Conservation (phyloP, 2,888 invertebrate genomes). For the Phasia obesa region DNA sequence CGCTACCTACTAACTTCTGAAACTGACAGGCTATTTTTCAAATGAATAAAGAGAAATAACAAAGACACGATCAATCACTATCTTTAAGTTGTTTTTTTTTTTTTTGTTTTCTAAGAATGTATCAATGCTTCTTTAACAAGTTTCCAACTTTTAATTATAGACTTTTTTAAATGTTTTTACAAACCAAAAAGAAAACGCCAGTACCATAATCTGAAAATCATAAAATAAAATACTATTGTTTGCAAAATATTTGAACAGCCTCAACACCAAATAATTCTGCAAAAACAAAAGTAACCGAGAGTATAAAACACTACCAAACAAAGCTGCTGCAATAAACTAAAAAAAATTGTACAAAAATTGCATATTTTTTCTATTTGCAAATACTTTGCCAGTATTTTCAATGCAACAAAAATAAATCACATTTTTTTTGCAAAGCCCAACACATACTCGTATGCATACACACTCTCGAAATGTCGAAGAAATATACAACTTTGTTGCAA, state of each 20-base stretch:
- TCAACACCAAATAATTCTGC: background rate
- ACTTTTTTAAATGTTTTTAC: background rate
- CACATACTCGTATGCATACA: background rate
- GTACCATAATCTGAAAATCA: slow-evolving; percentile 41
- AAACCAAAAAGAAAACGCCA: slow-evolving; percentile 23
- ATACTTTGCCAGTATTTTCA: slow-evolving; percentile 27
- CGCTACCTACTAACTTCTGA: background rate
- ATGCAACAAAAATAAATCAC: slow-evolving; percentile 31
- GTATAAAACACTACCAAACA: background rate
- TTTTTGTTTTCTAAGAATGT: slow-evolving; percentile 3
- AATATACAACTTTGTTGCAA: no score
- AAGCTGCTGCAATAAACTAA: slow-evolving; percentile 6
- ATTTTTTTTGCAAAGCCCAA: slow-evolving; percentile 8
- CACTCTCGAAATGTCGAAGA: no score
- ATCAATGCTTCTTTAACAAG: background rate
- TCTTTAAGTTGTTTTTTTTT: background rate
- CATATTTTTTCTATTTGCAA: slow-evolving; percentile 38
- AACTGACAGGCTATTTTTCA: background rate
- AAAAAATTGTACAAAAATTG: slow-evolving; percentile 27
- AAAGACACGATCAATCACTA: slow-evolving; percentile 17
- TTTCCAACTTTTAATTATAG: slow-evolving; percentile 15
- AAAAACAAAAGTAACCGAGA: no score
- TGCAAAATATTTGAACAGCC: slow-evolving; percentile 20
- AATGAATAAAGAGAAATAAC: background rate
- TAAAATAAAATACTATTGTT: slow-evolving; percentile 47